Evolutionary conservation across 2,888 invertebrate species (phyloP), one percentile per base, ranked within the genome.

Genomic region (Chelonus formosanus): DNA sequence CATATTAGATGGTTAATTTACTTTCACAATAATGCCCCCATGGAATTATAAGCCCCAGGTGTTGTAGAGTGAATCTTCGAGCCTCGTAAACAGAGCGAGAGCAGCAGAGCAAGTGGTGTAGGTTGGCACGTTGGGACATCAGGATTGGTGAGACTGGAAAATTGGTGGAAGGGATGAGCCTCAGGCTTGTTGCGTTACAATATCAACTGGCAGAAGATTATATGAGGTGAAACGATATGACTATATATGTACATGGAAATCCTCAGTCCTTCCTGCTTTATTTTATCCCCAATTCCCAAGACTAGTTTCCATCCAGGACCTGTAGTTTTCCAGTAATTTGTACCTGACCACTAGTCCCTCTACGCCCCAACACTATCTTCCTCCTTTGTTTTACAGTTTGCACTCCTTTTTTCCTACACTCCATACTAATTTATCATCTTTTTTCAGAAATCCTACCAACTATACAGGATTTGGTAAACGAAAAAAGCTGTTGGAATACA

Each of bases 21-120:
- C 77, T 76, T 71, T 59, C 69, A 74, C 75, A 78, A 77, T 78
- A 78, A 78, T 74, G 78, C 73, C 74, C 58, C 47, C 56, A 65
- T 65, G 72, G 74, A 78, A 78, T 77, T 77, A 78, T 77, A 78
- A 78, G 77, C 76, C 76, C 75, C 78, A 80, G 78, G 79, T 80
- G 78, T 79, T 79, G 73, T 73, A 65, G 67, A 70, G 75, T 73
- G 77, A 79, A 78, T 78, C 78, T 79, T 79, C 75, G 75, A 76
- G 72, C 74, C 78, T 78, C 76, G 72, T 79, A 78, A 79, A 78
- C 75, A 78, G 67, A 57, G 43, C 48, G 50, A 58, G 50, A 50
- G 40, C 40, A 40, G 40, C 40, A 40, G 60, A 43, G 58, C 57
- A 53, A 34, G 59, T 43, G 62, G 59, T 7, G 54, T 36, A 65